Evolutionary conservation across 2,888 invertebrate genomes (phyloP).

Genomic region (Seladonia tumulorum): DNA sequence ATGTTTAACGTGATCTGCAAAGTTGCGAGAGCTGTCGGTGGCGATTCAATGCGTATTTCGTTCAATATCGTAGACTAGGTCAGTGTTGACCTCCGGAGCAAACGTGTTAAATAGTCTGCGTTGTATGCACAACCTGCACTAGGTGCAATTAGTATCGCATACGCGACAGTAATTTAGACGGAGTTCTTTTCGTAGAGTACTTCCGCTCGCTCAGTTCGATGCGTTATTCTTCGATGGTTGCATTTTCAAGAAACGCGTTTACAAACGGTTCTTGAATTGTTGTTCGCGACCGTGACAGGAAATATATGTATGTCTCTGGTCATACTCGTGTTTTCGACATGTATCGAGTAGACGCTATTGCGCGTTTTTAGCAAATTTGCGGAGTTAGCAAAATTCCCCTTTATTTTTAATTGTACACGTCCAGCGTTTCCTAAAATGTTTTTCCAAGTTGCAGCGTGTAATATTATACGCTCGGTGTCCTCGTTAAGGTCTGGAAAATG

Average conservation of each 20-base stretch:
- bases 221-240: neutral
- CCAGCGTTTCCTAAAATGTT: neutral
- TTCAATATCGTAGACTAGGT: neutral
- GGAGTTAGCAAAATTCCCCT: no score
- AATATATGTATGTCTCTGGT: neutral
- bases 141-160: neutral
- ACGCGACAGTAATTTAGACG: neutral
- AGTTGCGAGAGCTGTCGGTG: neutral
- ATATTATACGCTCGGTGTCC: neutral
- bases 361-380: neutral
- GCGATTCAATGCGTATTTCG: neutral
- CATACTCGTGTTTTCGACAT: no score
- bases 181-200: neutral
- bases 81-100: neutral
- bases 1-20: neutral
- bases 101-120: neutral
- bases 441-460: neutral
- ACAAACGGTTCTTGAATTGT: neutral
- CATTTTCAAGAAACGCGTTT: neutral
- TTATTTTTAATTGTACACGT: neutral
- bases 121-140: neutral
- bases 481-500: neutral
- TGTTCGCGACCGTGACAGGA: neutral
- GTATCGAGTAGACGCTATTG: neutral
- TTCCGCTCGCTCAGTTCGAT: neutral